Percentiles rank a stretch among this genome's conserved stretches.
Evolutionary conservation across 64 coral and sea anemone genomes (phyloP).

Genomic region (Astreopora myriophthalma): DNA sequence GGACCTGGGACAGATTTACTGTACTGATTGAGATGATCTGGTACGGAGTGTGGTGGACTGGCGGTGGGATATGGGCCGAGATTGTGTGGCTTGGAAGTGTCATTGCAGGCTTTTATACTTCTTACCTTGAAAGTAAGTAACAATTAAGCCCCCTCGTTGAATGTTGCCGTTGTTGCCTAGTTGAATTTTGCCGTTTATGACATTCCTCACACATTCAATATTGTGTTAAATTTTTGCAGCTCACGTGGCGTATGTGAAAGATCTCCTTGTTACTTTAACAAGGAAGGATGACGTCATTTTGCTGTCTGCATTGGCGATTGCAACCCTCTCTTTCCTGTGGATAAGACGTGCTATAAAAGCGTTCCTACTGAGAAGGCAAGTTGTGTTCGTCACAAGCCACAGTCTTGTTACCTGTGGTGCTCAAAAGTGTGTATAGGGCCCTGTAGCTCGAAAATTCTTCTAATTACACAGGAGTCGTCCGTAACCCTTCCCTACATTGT

Average conservation of each 20-base stretch:
- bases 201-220: neutral
- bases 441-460: neutral
- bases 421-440: neutral
- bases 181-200: too few species aligned
- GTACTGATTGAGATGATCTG: neutral
- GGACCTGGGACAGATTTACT: neutral
- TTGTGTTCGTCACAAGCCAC: neutral
- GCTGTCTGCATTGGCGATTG: neutral
- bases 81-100: neutral
- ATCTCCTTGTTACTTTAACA: neutral
- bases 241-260: neutral
- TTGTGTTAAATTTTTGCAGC: neutral
- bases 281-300: neutral
- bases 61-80: neutral
- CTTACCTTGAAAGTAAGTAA: neutral
- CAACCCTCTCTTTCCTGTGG: neutral
- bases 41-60: neutral
- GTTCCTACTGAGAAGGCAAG: neutral
- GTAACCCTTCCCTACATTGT: neutral
- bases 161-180: too few species aligned
- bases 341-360: neutral
- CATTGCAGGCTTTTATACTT: neutral
- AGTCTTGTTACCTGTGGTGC: neutral
- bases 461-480: too few species aligned
- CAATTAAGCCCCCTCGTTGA: neutral